Evolutionary conservation across 92 coral and sea anemone genomes (phyloP).

Genomic region (Porites cylindrica): DNA sequence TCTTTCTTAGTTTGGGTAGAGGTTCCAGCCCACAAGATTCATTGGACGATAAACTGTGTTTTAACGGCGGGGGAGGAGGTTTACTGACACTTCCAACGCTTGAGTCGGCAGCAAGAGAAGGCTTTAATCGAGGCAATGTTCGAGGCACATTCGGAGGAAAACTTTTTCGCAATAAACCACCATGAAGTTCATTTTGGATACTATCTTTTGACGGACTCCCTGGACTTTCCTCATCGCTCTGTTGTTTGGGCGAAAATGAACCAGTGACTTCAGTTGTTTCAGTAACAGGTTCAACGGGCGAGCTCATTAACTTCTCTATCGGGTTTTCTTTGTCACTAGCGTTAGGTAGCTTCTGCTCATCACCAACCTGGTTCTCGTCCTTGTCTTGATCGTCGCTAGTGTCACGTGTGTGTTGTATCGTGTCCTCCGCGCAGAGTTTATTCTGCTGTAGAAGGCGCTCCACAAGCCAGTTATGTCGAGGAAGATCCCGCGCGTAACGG

Average conservation of each 20-base stretch:
- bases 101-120: constrained; percentile 73
- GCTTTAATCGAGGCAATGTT: constrained; percentile 84
- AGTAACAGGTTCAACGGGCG: constrained; percentile 19
- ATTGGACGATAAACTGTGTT: constrained; percentile 79
- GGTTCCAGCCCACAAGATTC: constrained; percentile 80
- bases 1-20: constrained; percentile 83
- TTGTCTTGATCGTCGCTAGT: constrained; percentile 66
- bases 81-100: constrained; percentile 39
- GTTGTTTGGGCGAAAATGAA: constrained; percentile 17
- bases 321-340: constrained; percentile 38
- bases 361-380: constrained; percentile 34
- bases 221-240: constrained; percentile 54
- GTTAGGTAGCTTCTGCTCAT: constrained; percentile 26
- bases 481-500: constrained; percentile 96
- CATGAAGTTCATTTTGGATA: constrained; percentile 82
- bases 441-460: constrained; percentile 93
- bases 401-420: constrained; percentile 55
- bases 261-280: constrained; percentile 42
- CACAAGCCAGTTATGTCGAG: constrained; percentile 99
- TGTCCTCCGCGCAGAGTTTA: constrained; percentile 75
- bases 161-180: constrained; percentile 81
- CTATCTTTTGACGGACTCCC: constrained; percentile 67
- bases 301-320: constrained; percentile 29
- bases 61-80: constrained; percentile 78
- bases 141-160: constrained; percentile 89